Conservation (phyloP, 2,888 invertebrate genomes). For the Rhimphoctona megacephalus region DNA sequence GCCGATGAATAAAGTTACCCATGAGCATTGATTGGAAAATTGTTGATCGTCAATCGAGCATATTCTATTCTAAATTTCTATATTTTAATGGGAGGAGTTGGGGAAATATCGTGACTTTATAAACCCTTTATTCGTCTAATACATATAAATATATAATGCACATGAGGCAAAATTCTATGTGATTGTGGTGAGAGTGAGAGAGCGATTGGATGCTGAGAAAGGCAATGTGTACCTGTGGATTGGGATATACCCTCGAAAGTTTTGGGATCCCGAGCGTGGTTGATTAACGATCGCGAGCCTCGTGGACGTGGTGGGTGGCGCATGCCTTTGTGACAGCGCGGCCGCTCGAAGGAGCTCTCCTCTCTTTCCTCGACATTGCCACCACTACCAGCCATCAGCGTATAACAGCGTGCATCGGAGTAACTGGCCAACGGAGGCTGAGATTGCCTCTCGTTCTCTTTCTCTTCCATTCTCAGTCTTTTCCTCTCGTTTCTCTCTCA, state of each 20-base stretch:
- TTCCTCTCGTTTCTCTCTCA: neutral
- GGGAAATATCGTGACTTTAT: slow-evolving; percentile 35
- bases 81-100: slow-evolving; percentile 11
- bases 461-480: neutral
- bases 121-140: neutral
- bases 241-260: slow-evolving; percentile 79
- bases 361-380: slow-evolving; percentile 82
- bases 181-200: slow-evolving; percentile 70
- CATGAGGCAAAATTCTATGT: slow-evolving; percentile 29
- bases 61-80: neutral
- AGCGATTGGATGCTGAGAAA: slow-evolving; percentile 72
- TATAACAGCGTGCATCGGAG: slow-evolving; percentile 55
- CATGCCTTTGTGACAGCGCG: slow-evolving; percentile 85
- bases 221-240: slow-evolving; percentile 81
- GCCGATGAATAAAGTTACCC: neutral
- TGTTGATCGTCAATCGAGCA: neutral
- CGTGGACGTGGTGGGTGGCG: slow-evolving; percentile 84
- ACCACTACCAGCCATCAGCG: slow-evolving; percentile 67
- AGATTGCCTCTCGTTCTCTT: slow-evolving; percentile 53
- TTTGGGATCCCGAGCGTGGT: slow-evolving; percentile 82
- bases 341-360: slow-evolving; percentile 76
- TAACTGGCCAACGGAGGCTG: slow-evolving; percentile 47
- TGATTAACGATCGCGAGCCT: slow-evolving; percentile 84
- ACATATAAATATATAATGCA: neutral
- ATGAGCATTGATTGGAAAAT: neutral